phyloP scores from a whole-genome alignment of 2,888 invertebrate species.

The Poecilus cupreus region DNA sequence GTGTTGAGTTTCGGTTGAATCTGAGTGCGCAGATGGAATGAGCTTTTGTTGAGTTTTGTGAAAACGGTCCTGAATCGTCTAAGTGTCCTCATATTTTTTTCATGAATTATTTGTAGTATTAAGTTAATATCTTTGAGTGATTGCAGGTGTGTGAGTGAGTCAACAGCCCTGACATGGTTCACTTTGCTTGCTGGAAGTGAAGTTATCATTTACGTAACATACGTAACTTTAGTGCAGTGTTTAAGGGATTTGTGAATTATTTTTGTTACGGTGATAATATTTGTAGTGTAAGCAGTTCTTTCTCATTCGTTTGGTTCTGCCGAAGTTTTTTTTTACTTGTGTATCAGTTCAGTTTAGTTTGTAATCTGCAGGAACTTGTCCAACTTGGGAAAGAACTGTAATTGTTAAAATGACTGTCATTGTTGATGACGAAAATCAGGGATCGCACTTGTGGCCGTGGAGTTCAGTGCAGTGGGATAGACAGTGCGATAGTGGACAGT shows the following conservation, averaged over 20 bases:
- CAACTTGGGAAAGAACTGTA: slow-evolving; percentile 59
- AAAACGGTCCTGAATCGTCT: too few species aligned
- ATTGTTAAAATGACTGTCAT: slow-evolving; percentile 14
- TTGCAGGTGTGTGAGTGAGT: slow-evolving; percentile 59
- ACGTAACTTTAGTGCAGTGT: slow-evolving; percentile 54
- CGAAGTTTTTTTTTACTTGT: slow-evolving; percentile 42
- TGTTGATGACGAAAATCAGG: background rate
- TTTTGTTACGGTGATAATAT: slow-evolving; percentile 51
- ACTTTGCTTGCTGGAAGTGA: slow-evolving; percentile 50
- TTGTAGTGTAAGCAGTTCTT: slow-evolving; percentile 58
- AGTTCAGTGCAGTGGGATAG: slow-evolving; percentile 53
- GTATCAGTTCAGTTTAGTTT: slow-evolving; percentile 53
- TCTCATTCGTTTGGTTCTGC: slow-evolving; percentile 45
- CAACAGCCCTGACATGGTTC: slow-evolving; percentile 54
- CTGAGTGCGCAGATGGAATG: too few species aligned
- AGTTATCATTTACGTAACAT: slow-evolving; percentile 8
- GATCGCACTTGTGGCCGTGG: background rate
- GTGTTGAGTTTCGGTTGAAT: too few species aligned
- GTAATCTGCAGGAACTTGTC: slow-evolving; percentile 54
- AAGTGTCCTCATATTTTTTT: slow-evolving; percentile 52
- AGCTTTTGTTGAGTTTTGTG: too few species aligned
- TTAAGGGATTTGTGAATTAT: slow-evolving; percentile 43
- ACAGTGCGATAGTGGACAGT: slow-evolving; percentile 51
- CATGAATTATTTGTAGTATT: slow-evolving; percentile 36
- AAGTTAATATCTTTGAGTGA: slow-evolving; percentile 58